Base-by-base conservation (phyloP, 2,888 invertebrate species). In the Drosophila hamatofila region DNA sequence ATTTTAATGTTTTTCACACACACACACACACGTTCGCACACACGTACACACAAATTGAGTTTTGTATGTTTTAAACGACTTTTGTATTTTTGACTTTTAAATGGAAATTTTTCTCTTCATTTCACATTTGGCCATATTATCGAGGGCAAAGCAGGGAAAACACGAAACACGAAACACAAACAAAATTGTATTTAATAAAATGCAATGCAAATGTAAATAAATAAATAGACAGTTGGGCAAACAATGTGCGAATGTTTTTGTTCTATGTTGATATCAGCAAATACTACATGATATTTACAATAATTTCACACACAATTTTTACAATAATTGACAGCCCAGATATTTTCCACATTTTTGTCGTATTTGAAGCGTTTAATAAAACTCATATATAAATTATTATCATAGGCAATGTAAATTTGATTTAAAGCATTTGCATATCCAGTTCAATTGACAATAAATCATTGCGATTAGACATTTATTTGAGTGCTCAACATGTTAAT, bases 101-200 rank as follows among this genome's bases (percentile, higher is more conserved):
- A 86, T 89, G 75, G 75, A 68, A 88, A 86, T 89, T 86, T 88
- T 83, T 89, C 88, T 81, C 88, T 89, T 85, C 86, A 87, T 85
- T 87, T 88, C 86, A 88, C 86, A 87, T 85, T 88, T 77, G 49
- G 61, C 49, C 46, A 70, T 66, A 60, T 58, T 67, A 67, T 78
- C 33, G 48, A 23, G 35, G 46, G 27, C 57, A 18, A 49, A 30
- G n/a, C 48, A 25, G 46, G 23, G 25, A 48, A 25, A 6, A 9
- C 44, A 44, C 23, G 41, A 1, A 6, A 42, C 11, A 44, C 23
- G 46, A 56, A 48, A 56, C 58, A 54, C 27, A 58, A n/a, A 69
- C 62, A 54, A 46, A 79, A 71, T 64, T 79, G 37, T 79, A 77
- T 77, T 77, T 67, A 78, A 79, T 80, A 79, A 79, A 67, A 79